A percentile compares a stretch with the other conserved stretches of the same genome.
Evolutionary conservation across 2,113 vertebrate species (phyloP).

Genomic region (Cercopithecus mona): DNA sequence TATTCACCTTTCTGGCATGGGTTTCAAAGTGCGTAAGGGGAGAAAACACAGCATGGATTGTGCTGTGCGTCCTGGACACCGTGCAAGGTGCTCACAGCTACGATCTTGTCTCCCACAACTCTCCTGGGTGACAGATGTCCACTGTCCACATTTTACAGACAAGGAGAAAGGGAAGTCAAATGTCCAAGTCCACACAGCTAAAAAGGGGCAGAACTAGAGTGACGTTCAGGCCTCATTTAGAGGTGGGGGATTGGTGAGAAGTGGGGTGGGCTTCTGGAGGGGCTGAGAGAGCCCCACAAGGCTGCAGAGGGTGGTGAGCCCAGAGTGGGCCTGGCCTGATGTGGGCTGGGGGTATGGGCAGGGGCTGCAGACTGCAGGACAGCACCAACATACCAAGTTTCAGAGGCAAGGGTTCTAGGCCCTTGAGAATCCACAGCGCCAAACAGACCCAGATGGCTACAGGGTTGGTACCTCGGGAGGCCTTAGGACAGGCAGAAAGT

Average conservation of each 20-base stretch:
- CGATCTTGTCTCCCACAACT: background rate
- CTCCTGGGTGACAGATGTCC: background rate
- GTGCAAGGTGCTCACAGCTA: background rate
- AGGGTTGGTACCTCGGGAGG: background rate
- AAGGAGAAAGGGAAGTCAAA: background rate
- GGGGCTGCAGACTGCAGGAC: background rate
- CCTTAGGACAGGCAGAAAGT: background rate
- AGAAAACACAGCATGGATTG: background rate
- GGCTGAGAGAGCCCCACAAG: background rate
- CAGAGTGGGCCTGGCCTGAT: background rate
- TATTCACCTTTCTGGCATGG: background rate
- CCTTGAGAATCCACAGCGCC: background rate
- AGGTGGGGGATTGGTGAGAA: background rate
- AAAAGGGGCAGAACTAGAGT: background rate
- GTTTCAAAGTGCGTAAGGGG: background rate
- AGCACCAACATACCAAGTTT: background rate
- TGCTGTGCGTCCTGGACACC: background rate
- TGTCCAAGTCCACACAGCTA: background rate
- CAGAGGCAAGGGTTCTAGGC: background rate
- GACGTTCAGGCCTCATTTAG: background rate
- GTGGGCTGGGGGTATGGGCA: background rate
- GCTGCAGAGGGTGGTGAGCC: background rate
- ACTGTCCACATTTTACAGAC: background rate
- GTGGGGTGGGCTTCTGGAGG: background rate
- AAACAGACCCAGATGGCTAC: background rate